Percentiles rank a stretch among this genome's conserved stretches.
phyloP scores from a whole-genome alignment of 2,113 vertebrate genomes.

The Eptesicus fuscus region DNA sequence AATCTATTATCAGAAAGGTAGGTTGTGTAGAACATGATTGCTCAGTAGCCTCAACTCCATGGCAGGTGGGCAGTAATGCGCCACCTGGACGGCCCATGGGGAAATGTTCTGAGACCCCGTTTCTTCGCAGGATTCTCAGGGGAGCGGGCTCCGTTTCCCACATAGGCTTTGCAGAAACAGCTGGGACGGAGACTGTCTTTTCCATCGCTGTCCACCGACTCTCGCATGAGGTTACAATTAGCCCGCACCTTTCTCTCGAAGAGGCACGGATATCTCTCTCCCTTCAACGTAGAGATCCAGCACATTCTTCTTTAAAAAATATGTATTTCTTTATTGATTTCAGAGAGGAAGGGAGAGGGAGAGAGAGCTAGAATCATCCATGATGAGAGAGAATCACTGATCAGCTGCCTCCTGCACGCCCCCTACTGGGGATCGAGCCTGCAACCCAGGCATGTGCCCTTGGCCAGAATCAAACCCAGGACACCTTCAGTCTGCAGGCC shows the following conservation, averaged over 20 bases:
- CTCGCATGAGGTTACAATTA: neutral
- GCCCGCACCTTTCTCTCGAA: neutral
- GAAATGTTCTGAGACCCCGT: neutral
- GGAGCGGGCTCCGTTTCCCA: neutral
- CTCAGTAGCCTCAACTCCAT: neutral
- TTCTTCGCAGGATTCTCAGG: neutral
- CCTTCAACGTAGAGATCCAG: neutral
- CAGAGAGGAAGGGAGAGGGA: no score
- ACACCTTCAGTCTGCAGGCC: no score
- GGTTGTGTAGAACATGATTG: neutral
- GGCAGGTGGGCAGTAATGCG: neutral
- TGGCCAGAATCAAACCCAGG: no score
- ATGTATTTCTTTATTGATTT: no score
- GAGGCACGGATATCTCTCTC: neutral
- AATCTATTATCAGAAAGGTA: neutral
- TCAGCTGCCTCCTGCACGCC: no score
- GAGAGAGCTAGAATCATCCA: no score
- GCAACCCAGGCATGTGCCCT: no score
- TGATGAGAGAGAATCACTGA: no score
- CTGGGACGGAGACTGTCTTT: neutral
- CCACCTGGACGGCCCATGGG: neutral
- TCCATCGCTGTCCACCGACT: neutral
- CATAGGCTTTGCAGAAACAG: neutral
- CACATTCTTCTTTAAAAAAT: slow-evolving; percentile 1
- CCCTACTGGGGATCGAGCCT: no score